A percentile compares a stretch with the other conserved stretches of the same genome.
These are phyloP conservation scores for Lepus oiostolus DNA, from an alignment of 2,797 vertebrate species.

Conservation along the genomic window DNA sequence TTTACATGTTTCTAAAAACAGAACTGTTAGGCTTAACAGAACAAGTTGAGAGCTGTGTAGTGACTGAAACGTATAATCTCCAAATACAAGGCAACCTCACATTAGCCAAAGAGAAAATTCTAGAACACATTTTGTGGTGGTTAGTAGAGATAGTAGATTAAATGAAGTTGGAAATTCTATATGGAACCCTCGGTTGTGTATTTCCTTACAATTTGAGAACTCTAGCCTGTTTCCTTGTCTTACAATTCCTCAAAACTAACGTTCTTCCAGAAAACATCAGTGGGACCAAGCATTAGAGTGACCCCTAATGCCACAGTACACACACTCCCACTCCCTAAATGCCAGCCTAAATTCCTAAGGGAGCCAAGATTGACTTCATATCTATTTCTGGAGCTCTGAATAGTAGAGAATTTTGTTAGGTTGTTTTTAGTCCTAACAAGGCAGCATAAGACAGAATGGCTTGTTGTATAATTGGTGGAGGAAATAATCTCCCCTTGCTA, in stretches of 20 bases:
- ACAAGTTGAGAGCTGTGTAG: conserved; percentile 55
- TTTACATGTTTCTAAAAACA: conserved; percentile 76
- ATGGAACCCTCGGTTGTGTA: background rate
- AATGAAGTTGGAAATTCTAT: conserved; percentile 46
- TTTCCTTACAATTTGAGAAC: background rate
- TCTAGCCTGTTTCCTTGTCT: conserved; percentile 48
- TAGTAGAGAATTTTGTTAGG: conserved; percentile 60
- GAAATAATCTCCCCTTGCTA: conserved; percentile 20
- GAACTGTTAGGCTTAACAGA: conserved; percentile 61
- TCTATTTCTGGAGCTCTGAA: conserved; percentile 77
- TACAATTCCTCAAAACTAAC: conserved; percentile 19
- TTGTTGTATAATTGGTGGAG: conserved; percentile 25
- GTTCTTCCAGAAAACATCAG: conserved; percentile 48
- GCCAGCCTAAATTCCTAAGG: conserved; percentile 74
- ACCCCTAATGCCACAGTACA: conserved; percentile 26
- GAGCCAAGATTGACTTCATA: conserved; percentile 62
- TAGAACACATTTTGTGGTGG: background rate
- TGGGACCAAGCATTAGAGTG: conserved; percentile 18
- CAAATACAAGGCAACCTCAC: conserved; percentile 43
- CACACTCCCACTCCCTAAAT: conserved; percentile 69
- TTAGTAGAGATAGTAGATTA: conserved; percentile 6
- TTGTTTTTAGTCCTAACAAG: conserved; percentile 75
- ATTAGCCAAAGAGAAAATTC: conserved; percentile 60
- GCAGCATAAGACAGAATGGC: conserved; percentile 34
- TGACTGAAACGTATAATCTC: conserved; percentile 31